A percentile compares a stretch with the other conserved stretches of the same genome.
phyloP scores from a whole-genome alignment of 2,113 vertebrate genomes.

The Leptobrachium ailaonicum region DNA sequence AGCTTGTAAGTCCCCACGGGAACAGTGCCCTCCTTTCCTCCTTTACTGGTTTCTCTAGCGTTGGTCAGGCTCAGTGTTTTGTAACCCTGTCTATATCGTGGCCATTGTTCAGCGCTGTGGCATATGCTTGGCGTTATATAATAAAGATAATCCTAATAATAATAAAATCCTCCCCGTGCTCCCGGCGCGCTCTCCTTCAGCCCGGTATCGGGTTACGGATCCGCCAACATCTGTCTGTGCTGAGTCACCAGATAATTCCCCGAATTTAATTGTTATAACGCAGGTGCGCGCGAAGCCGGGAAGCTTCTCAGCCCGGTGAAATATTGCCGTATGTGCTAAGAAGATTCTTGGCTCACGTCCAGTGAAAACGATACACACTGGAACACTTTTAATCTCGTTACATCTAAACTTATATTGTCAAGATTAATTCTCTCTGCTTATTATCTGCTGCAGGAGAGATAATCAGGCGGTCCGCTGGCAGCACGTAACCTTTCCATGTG shows the following conservation, averaged over 20 bases:
- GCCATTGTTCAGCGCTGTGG: too few relatives aligned
- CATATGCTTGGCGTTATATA: too few relatives aligned
- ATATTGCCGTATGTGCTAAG: constrained; percentile 14
- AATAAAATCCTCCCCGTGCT: too few relatives aligned
- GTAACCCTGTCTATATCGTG: too few relatives aligned
- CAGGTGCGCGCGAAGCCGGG: not conserved
- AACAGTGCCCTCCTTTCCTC: too few relatives aligned
- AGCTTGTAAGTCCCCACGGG: too few relatives aligned
- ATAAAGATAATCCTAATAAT: too few relatives aligned
- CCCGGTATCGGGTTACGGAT: not conserved
- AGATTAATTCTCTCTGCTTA: not conserved
- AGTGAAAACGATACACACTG: not conserved
- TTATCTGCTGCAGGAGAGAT: not conserved
- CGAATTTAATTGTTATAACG: not conserved
- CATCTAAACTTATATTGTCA: not conserved
- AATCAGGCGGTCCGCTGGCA: not conserved
- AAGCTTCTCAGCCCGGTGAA: not conserved
- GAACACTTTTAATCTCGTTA: constrained; percentile 2
- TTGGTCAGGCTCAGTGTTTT: too few relatives aligned
- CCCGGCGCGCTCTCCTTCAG: too few relatives aligned
- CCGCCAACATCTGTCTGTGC: constrained; percentile 1
- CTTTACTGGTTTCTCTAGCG: too few relatives aligned
- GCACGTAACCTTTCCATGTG: not conserved
- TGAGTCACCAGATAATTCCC: not conserved
- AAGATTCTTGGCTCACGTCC: not conserved